Evolutionary conservation across 2,888 invertebrate genomes (phyloP), one percentile per base, ranked within the genome.

Genomic region (Ceraclea dissimilis): DNA sequence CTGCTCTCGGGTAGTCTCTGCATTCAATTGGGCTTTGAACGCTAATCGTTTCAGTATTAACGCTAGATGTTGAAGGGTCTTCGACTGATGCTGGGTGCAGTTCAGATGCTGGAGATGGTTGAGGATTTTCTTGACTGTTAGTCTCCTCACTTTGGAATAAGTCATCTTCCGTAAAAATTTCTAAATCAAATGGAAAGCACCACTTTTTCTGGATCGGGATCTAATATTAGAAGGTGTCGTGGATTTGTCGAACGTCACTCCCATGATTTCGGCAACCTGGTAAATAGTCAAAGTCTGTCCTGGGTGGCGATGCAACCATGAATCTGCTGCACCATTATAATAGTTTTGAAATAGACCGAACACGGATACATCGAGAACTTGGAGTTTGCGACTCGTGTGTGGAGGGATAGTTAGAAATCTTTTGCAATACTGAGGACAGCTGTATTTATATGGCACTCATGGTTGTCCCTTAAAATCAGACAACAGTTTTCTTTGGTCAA

Each of bases 301-400:
- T 8, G 70, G 71, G 63, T 73, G 63, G 57, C 62, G 57, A 59
- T 70, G 57, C 62, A 70, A 57, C 68, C 68, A 70, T 13, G 64
- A 63, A 60, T 70, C 67, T 21, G 67, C 63, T 26, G 67, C 66
- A 22, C 64, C 62, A 57, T 65, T 64, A 55, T 66, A 66, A 58
- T 57, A 63, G 20, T 60, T 62, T 55, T 73, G 72, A 47, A 72
- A 67, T 20, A 70, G 71, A 6, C 67, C 67, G 62, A 66, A 69
- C 2, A 71, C 64, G 22, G 67, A 66, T 10, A 69, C 66, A 62
- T 73, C 70, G 13, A 72, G 63, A 11, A 71, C 71, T 64, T 74
- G 68, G 70, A 6, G 69, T 66, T 54, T 68, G 67, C 68, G 70
- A 6, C 69, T 66, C 53, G 68, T 68, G 62, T 73, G 70, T n/a